Conservation (phyloP, 1,140 invertebrate species). For the Brachionus sp. region DNA sequence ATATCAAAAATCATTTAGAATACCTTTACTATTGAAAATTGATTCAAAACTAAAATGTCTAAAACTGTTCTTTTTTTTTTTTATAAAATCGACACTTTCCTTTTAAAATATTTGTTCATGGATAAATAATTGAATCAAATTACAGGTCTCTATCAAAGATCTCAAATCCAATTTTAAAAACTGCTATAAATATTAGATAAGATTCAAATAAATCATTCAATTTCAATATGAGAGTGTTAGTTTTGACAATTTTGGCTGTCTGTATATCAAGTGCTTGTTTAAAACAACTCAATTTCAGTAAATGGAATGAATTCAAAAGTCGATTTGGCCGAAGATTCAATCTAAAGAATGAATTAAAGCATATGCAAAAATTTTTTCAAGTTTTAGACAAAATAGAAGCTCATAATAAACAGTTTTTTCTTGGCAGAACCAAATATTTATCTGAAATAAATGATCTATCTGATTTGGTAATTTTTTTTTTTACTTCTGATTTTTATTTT, state of each 20-base stretch:
- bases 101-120: not conserved
- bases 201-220: not conserved
- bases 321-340: not conserved
- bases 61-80: no score
- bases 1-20: no score
- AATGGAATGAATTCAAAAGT: not conserved
- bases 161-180: not conserved
- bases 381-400: not conserved
- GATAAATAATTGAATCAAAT: not conserved
- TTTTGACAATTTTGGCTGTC: not conserved
- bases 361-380: slow-evolving; percentile 5
- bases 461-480: not conserved
- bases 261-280: not conserved
- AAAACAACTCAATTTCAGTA: not conserved
- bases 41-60: no score
- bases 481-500: not conserved
- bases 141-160: not conserved
- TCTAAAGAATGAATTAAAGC: not conserved
- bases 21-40: no score
- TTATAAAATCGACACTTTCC: no score
- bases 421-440: not conserved
- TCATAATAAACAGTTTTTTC: not conserved
- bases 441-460: not conserved
- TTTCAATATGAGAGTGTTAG: not conserved
- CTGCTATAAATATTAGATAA: not conserved